Evolutionary conservation across 2,797 vertebrate genomes (phyloP), one percentile per base, ranked within the genome.

Genomic region (Sebastiscus tertius): DNA sequence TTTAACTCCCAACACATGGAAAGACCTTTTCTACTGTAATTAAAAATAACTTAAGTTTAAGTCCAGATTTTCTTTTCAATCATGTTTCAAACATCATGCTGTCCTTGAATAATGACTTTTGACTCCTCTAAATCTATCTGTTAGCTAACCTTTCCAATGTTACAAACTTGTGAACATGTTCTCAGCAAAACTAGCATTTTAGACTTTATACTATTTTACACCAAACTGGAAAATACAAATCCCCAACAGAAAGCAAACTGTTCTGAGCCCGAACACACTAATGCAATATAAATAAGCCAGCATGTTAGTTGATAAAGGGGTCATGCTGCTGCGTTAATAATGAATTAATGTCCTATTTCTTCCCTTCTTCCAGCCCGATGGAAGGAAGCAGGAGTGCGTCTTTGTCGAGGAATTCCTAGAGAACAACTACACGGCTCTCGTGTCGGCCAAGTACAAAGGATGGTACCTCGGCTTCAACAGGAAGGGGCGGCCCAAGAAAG

Each of bases 401-500:
- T 97, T 97, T 61, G 94, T 96, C 46, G 96, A 97, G 90, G 96
- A 97, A 90, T 96, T 96, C 90, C 88, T 97, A 89, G 96, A 97
- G 90, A 97, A 97, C 93, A 96, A 97, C 95, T 97, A 97, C 92
- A 97, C 96, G 0, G 96, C 96, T 1, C 92, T 97, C 1, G 94
- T 96, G 81, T 97, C 96, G 8, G 96, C 96, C 87, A 95, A 96
- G 91, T 96, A 96, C 93, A 95, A 95, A 92, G 96, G 96, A 83
- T 97, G 96, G 96, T 97, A 97, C 94, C 94, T 97, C 11, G 96
- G 96, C 79, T 97, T 97, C 92, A 97, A 96, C 90, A 91, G 96
- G 75, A 96, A 95, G 81, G 96, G 96, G 4, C 91, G 93, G 86
- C 96, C 96, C 72, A 96, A 96, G 81, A 96, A 96, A 85, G 96